Conservation (phyloP, 2,113 vertebrate genomes). For the Castor canadensis region DNA sequence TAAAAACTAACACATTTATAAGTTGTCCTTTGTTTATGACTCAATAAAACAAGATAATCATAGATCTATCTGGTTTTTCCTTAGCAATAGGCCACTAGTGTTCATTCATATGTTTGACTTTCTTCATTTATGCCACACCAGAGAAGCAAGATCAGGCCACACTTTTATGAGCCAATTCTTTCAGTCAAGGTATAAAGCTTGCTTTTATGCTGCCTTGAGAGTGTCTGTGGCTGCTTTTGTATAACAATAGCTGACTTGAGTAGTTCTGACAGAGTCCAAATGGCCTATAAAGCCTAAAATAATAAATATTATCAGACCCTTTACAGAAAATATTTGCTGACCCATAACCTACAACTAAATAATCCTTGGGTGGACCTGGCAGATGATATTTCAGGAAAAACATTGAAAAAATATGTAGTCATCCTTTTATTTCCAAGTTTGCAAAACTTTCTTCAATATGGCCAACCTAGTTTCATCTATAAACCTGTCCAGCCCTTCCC, state of each 20-base stretch:
- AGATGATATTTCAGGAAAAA: conserved; percentile 32
- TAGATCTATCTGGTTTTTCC: conserved; percentile 14
- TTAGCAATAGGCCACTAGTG: neutral
- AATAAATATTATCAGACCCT: conserved; percentile 1
- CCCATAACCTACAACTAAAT: conserved; percentile 35
- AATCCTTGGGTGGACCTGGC: conserved; percentile 39
- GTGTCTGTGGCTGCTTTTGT: neutral
- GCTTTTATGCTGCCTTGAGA: neutral
- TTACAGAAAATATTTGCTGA: conserved; percentile 12
- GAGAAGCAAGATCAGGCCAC: neutral
- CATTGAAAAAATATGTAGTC: neutral
- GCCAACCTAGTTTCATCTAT: neutral
- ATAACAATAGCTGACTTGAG: neutral
- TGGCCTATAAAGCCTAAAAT: conserved; percentile 21
- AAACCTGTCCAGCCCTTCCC: neutral
- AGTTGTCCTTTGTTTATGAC: neutral
- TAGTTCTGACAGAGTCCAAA: conserved; percentile 35
- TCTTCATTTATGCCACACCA: neutral
- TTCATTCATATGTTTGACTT: neutral
- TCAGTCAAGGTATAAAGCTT: neutral
- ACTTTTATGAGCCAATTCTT: conserved; percentile 7
- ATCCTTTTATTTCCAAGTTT: conserved; percentile 9
- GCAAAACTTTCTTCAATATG: neutral
- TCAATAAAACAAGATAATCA: conserved; percentile 1
- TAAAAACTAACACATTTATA: neutral